Conservation (phyloP, 2,113 vertebrate genomes). For the Nematolebias whitei region DNA sequence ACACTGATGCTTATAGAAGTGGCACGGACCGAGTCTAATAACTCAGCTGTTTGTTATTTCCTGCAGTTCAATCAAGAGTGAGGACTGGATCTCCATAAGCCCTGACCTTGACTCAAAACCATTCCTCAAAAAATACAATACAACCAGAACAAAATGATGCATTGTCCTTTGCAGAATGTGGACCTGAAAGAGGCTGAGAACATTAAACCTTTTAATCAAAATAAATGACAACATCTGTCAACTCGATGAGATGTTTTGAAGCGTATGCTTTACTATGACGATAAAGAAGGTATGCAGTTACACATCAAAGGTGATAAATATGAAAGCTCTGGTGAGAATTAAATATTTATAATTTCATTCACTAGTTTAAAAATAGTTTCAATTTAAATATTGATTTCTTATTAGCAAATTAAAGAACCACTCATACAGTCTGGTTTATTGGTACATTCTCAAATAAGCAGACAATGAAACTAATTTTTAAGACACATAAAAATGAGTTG, state of each 20-base stretch:
- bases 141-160: constrained; percentile 27
- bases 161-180: constrained; percentile 30
- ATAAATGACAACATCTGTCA: constrained; percentile 43
- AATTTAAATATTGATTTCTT: too few species aligned
- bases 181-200: constrained; percentile 21
- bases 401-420: too few species aligned
- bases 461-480: too few species aligned
- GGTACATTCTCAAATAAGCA: too few species aligned
- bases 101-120: constrained; percentile 45
- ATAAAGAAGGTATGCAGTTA: constrained; percentile 14
- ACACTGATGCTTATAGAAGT: constrained; percentile 39
- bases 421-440: too few species aligned
- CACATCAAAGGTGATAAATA: constrained; percentile 27
- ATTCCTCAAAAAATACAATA: constrained; percentile 55
- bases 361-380: too few species aligned
- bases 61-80: constrained; percentile 4
- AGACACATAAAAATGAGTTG: too few species aligned
- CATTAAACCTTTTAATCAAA: constrained; percentile 46
- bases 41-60: constrained; percentile 39
- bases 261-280: constrained; percentile 17
- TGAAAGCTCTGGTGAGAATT: constrained; percentile 6
- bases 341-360: too few species aligned
- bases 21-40: constrained; percentile 21
- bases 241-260: constrained; percentile 48
- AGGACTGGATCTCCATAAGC: constrained; percentile 60